These are phyloP conservation scores for Dysdera silvatica DNA, from an alignment of 1,140 invertebrate genomes.

Conservation along the genomic window DNA sequence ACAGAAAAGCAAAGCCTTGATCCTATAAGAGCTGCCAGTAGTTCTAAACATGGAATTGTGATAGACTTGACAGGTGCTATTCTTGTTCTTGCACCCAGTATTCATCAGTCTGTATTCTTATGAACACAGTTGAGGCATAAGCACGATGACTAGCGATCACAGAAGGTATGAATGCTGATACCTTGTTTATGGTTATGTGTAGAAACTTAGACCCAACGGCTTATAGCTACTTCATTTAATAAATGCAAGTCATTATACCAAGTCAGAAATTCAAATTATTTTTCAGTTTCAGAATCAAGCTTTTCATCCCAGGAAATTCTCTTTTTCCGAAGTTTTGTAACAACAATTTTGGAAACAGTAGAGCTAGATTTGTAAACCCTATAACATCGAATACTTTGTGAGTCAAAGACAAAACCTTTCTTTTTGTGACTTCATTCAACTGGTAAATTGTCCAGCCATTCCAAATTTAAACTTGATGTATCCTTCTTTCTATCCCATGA, in stretches of 20 bases:
- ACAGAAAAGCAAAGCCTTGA: not conserved
- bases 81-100: conserved; percentile 17
- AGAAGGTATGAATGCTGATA: not conserved
- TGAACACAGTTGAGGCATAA: not conserved
- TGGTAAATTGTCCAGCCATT: not conserved
- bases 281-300: too few species aligned
- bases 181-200: too few species aligned
- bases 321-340: conserved; percentile 8
- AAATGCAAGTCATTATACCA: too few species aligned
- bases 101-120: not conserved
- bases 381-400: not conserved
- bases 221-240: too few species aligned
- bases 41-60: conserved; percentile 26
- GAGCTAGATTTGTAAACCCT: not conserved
- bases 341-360: not conserved
- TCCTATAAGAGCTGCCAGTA: conserved; percentile 10
- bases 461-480: not conserved
- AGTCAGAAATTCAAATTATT: too few species aligned
- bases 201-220: too few species aligned
- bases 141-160: not conserved
- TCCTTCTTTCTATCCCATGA: not conserved
- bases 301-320: too few species aligned
- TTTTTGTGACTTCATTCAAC: not conserved
- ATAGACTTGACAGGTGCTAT: conserved; percentile 15
- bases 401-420: not conserved